A percentile compares a stretch with the other conserved stretches of the same genome.
Evolutionary conservation across 2,797 vertebrate species (phyloP).

Genomic region (Sebastes taczanowskii): DNA sequence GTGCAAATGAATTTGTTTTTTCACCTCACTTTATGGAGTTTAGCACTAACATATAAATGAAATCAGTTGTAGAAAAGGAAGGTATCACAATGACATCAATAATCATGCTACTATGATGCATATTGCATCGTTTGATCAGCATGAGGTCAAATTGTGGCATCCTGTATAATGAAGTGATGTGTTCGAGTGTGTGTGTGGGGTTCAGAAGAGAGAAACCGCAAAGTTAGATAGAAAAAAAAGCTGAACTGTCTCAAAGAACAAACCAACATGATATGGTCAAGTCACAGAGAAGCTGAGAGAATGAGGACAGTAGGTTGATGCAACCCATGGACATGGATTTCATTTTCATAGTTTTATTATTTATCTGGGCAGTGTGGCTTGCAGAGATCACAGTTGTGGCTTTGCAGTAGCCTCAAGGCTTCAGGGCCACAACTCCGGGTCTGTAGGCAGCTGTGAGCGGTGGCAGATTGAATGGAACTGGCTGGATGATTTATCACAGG

Average conservation of each 20-base stretch:
- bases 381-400: conserved; percentile 45
- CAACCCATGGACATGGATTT: conserved; percentile 13
- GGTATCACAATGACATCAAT: conserved; percentile 3
- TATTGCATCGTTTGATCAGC: background rate
- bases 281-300: background rate
- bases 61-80: background rate
- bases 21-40: background rate
- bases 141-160: background rate
- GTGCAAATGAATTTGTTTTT: background rate
- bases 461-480: conserved; percentile 66
- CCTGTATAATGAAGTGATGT: background rate
- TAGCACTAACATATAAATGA: conserved; percentile 25
- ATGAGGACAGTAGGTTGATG: conserved; percentile 21
- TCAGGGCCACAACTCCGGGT: conserved; percentile 21
- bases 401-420: conserved; percentile 41
- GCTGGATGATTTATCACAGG: conserved; percentile 72
- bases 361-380: conserved; percentile 20
- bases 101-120: background rate
- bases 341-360: conserved; percentile 37
- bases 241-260: background rate
- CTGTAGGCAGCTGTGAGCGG: conserved; percentile 53
- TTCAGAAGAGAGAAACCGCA: background rate
- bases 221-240: background rate
- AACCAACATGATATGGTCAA: conserved; percentile 3
- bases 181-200: background rate